Evolutionary conservation across 2,888 invertebrate species (phyloP).

Genomic region (Myopa tessellatipennis): DNA sequence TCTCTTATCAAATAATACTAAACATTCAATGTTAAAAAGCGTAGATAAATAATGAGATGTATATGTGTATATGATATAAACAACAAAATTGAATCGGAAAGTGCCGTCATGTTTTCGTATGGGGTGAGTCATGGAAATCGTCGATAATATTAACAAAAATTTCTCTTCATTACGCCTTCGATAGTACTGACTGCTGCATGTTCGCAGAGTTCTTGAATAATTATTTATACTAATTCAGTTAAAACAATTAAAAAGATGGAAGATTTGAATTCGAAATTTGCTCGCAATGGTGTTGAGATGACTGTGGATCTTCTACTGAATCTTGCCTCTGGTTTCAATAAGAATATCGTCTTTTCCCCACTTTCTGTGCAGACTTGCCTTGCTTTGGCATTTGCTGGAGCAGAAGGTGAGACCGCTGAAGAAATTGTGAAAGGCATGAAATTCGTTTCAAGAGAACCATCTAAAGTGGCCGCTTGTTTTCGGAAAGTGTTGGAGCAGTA

Average conservation of each 20-base stretch:
- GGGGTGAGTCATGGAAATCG: too few relatives aligned
- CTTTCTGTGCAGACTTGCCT: constrained; percentile 80
- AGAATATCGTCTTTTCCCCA: constrained; percentile 81
- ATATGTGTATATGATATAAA: too few relatives aligned
- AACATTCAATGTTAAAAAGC: too few relatives aligned
- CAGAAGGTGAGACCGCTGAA: constrained; percentile 73
- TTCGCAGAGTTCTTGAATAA: neutral
- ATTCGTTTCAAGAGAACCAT: constrained; percentile 66
- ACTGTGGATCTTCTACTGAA: constrained; percentile 59
- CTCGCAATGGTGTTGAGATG: constrained; percentile 61
- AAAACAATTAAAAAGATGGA: constrained; percentile 48
- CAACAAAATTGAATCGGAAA: too few relatives aligned
- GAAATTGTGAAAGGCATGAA: constrained; percentile 73
- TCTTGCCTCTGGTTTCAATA: constrained; percentile 66
- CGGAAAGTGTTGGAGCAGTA: constrained; percentile 59
- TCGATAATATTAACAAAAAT: too few relatives aligned
- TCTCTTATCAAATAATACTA: too few relatives aligned
- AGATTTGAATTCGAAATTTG: constrained; percentile 61
- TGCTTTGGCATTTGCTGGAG: constrained; percentile 80
- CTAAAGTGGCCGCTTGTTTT: constrained; percentile 57
- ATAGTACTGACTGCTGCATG: neutral
- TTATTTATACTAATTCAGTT: neutral
- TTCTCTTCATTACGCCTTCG: neutral
- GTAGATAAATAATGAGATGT: too few relatives aligned
- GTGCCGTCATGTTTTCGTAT: too few relatives aligned